A percentile compares a stretch with the other conserved stretches of the same genome.
phyloP scores from a whole-genome alignment of 2,888 invertebrate species.

The Lithosia quadra region DNA sequence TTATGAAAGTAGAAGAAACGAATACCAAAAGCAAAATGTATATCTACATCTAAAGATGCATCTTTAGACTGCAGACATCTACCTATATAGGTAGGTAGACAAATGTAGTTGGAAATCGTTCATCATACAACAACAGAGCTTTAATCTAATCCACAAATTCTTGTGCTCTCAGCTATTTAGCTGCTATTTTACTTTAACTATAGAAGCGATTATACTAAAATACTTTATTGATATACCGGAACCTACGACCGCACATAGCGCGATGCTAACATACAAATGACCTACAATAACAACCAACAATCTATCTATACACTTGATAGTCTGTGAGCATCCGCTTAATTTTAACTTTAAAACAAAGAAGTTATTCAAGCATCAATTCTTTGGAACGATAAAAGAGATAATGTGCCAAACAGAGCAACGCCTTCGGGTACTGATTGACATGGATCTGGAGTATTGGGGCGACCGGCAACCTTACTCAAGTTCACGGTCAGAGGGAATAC shows the following conservation, averaged over 20 bases:
- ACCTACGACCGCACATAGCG: constrained; percentile 13
- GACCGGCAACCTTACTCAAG: constrained; percentile 51
- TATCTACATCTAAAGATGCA: no score
- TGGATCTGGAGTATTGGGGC: constrained; percentile 36
- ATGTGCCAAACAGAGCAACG: constrained; percentile 19
- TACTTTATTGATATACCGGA: constrained; percentile 9
- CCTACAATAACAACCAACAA: constrained; percentile 33
- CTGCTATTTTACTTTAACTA: not conserved
- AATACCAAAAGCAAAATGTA: no score
- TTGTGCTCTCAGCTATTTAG: not conserved
- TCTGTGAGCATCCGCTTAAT: constrained; percentile 35
- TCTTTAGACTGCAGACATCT: no score
- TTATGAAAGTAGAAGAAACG: no score
- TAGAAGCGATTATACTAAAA: not conserved
- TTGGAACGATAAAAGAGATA: constrained; percentile 32
- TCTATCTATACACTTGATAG: constrained; percentile 44
- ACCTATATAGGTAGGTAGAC: no score
- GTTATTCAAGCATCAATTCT: constrained; percentile 38
- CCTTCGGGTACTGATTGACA: constrained; percentile 39
- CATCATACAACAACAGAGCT: no score
- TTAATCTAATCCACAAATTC: not conserved
- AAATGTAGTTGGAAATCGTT: no score
- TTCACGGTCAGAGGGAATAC: constrained; percentile 45
- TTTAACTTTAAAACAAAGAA: constrained; percentile 45
- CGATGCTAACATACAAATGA: constrained; percentile 33